Evolutionary conservation across 2,888 invertebrate genomes (phyloP).

Genomic region (Heliconius ismenius): DNA sequence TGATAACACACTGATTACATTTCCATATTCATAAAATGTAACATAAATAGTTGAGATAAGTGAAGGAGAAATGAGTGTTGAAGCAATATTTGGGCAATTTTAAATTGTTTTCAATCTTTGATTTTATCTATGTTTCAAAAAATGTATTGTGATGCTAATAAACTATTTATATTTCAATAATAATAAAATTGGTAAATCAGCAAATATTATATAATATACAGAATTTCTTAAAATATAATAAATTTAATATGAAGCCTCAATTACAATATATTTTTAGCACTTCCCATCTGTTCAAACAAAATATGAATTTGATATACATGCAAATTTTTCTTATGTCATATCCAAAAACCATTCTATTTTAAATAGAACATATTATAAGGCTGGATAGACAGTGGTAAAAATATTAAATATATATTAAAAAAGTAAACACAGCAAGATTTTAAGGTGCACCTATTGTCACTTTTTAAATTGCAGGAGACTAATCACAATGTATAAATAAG

Average conservation of each 20-base stretch:
- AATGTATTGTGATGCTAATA: constrained; percentile 3
- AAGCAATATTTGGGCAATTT: background rate
- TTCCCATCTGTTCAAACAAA: constrained; percentile 7
- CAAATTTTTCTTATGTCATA: constrained; percentile 24
- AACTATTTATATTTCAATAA: background rate
- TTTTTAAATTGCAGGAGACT: too few species aligned
- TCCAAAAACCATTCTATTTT: constrained; percentile 34
- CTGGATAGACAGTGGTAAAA: constrained; percentile 22
- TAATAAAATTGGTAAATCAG: background rate
- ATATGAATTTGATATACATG: constrained; percentile 1
- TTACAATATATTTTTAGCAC: background rate
- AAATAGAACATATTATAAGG: constrained; percentile 27
- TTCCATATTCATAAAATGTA: constrained; percentile 10
- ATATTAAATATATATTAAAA: background rate
- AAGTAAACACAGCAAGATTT: too few species aligned
- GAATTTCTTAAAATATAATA: background rate
- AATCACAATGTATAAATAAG: too few species aligned
- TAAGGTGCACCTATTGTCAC: too few species aligned
- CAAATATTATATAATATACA: background rate
- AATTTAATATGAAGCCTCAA: background rate
- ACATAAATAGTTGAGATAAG: constrained; percentile 11
- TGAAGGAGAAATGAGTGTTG: constrained; percentile 4
- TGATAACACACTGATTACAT: constrained; percentile 18
- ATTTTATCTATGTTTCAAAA: background rate
- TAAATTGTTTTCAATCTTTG: background rate